phyloP scores from a whole-genome alignment of 2,888 invertebrate species.

The Leptothorax acervorum region DNA sequence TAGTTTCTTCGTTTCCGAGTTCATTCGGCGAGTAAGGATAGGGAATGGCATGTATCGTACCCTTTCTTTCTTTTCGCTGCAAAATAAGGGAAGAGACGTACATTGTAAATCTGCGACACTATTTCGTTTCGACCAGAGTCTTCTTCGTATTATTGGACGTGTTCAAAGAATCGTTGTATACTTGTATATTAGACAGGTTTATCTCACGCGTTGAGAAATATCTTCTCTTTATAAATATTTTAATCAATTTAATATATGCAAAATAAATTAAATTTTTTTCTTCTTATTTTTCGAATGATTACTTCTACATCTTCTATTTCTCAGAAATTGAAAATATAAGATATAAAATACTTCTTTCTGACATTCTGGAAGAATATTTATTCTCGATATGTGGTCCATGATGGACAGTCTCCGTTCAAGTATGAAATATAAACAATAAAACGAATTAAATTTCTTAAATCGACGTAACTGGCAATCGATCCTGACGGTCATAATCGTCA shows the following conservation, averaged over 20 bases:
- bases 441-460: too few species aligned
- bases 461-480: too few species aligned
- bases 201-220: neutral
- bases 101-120: conserved; percentile 50
- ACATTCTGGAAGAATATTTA: neutral
- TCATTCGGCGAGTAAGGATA: conserved; percentile 34
- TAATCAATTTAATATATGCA: neutral
- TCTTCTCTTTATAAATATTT: neutral
- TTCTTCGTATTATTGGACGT: neutral
- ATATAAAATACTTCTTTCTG: neutral
- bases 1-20: conserved; percentile 54
- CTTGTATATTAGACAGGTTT: neutral
- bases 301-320: neutral
- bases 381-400: neutral
- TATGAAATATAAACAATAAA: neutral
- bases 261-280: neutral
- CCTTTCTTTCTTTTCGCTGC: neutral
- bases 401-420: neutral
- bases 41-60: conserved; percentile 13
- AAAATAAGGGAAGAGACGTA: conserved; percentile 14
- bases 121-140: conserved; percentile 2
- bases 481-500: too few species aligned
- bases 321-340: neutral
- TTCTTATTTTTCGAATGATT: neutral
- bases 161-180: neutral